Percentiles rank a stretch among this genome's conserved stretches.
phyloP scores from a whole-genome alignment of 2,797 vertebrate species.

The Phoeniculus purpureus region DNA sequence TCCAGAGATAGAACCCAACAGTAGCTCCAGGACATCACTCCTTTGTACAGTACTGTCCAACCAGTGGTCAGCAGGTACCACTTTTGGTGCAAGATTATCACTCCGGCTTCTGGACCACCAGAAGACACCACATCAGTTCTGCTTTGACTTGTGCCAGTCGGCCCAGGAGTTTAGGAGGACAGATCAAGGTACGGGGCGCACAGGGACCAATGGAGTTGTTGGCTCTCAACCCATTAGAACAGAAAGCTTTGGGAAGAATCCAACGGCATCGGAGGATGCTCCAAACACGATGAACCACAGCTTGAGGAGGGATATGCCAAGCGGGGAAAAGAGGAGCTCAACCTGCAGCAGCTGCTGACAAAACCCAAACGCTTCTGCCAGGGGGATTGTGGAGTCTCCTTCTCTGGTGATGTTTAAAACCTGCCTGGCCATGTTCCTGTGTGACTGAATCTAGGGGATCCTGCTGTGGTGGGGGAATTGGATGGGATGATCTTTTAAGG shows the following conservation, averaged over 20 bases:
- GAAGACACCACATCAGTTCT: background rate
- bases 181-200: background rate
- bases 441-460: too few relatives aligned
- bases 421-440: too few relatives aligned
- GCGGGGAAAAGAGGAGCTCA: background rate
- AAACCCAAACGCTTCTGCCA: background rate
- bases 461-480: too few relatives aligned
- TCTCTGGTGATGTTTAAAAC: too few relatives aligned
- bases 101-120: background rate
- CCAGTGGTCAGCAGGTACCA: background rate
- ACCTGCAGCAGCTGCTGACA: background rate
- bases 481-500: too few relatives aligned
- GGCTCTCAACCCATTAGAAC: background rate
- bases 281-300: background rate
- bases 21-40: slow-evolving; percentile 13
- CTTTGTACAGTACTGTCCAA: slow-evolving; percentile 1
- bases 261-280: background rate
- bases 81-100: background rate
- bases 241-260: background rate
- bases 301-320: background rate
- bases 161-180: slow-evolving; percentile 11
- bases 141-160: slow-evolving; percentile 4
- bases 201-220: background rate
- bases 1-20: background rate
- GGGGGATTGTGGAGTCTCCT: too few relatives aligned